phyloP scores from a whole-genome alignment of 1,140 invertebrate species.

The Drosophila equinoxialis region DNA sequence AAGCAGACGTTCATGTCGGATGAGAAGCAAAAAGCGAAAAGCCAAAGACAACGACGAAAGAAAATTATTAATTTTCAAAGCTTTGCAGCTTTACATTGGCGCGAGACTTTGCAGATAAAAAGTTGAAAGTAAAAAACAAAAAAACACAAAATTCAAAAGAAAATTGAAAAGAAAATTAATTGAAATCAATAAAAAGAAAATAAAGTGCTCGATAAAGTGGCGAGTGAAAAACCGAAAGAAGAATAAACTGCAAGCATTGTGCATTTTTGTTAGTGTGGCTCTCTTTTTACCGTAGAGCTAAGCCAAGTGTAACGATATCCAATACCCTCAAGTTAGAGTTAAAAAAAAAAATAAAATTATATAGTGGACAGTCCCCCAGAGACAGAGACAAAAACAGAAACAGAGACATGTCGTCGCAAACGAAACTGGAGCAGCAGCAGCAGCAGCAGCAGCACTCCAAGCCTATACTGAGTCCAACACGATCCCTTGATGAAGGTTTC shows the following conservation, averaged over 20 bases:
- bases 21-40: background rate
- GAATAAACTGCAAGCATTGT: conserved; percentile 14
- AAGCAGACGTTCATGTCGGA: conserved; percentile 60
- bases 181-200: conserved; percentile 50
- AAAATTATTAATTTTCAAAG: conserved; percentile 20
- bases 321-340: conserved; percentile 36
- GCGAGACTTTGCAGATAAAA: conserved; percentile 57
- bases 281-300: conserved; percentile 23
- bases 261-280: conserved; percentile 15
- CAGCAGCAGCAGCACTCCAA: conserved; percentile 81
- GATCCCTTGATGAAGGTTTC: conserved; percentile 83
- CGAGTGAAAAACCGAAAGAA: conserved; percentile 22
- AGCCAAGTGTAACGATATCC: conserved; percentile 60
- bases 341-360: conserved; percentile 15
- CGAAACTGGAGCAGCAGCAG: conserved; percentile 81
- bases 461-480: conserved; percentile 83
- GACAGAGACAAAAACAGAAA: conserved; percentile 33
- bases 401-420: conserved; percentile 40
- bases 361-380: conserved; percentile 17
- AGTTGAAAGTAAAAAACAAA: background rate
- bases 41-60: conserved; percentile 9
- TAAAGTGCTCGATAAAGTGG: conserved; percentile 61
- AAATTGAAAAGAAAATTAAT: conserved; percentile 41
- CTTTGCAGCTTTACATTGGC: conserved; percentile 42
- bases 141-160: conserved; percentile 28